Conservation (phyloP, 2,888 invertebrate species). For the Amiota minor region DNA sequence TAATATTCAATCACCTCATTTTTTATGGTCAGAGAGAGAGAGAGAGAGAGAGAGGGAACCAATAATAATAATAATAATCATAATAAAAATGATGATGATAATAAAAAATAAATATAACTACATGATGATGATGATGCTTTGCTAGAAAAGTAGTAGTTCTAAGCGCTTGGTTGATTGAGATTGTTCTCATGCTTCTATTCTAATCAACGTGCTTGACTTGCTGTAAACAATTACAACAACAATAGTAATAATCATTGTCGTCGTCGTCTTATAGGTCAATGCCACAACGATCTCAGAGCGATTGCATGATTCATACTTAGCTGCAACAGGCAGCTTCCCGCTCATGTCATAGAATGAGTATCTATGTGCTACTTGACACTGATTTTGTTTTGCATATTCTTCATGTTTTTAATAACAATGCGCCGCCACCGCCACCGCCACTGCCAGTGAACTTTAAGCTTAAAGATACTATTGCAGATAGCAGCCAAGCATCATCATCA, state of each 20-base stretch:
- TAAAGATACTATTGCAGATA: neutral
- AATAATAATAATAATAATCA: neutral
- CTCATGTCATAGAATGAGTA: neutral
- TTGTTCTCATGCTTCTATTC: neutral
- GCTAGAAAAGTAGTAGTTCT: too few species aligned
- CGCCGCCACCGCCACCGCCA: neutral
- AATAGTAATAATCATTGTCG: neutral
- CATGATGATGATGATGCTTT: too few species aligned
- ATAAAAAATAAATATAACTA: neutral
- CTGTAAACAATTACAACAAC: conserved; percentile 7
- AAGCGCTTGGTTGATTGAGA: too few species aligned
- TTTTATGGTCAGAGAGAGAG: too few species aligned
- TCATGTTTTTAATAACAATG: conserved; percentile 14
- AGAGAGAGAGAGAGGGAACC: too few species aligned
- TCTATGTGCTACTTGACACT: conserved; percentile 20
- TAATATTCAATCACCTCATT: too few species aligned
- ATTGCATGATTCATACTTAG: conserved; percentile 11
- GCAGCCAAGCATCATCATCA: neutral
- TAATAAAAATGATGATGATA: neutral
- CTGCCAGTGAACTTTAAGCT: too few species aligned
- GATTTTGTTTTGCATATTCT: conserved; percentile 16
- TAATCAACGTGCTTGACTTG: conserved; percentile 13
- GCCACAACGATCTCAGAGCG: conserved; percentile 18
- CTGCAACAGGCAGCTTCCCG: neutral
- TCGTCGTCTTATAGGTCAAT: conserved; percentile 23